Percentiles rank a stretch among this genome's conserved stretches.
Conservation (phyloP, 2,888 invertebrate species). For the Venusia cambrica region DNA sequence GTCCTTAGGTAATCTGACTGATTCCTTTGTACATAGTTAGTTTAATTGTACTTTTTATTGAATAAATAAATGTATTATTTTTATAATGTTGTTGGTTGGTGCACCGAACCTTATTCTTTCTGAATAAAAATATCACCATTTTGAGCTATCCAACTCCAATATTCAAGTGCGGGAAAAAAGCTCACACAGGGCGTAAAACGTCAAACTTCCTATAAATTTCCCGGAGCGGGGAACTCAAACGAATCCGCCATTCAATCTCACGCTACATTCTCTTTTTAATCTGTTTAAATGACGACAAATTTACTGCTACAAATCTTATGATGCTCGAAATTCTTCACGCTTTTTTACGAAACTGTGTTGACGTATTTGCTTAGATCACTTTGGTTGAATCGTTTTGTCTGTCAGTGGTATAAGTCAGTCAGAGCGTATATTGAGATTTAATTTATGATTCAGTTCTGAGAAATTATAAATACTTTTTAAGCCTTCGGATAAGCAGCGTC, state of each 20-base stretch:
- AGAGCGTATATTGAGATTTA: slow-evolving; percentile 4
- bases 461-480: no score
- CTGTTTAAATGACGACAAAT: slow-evolving; percentile 73
- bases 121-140: no score
- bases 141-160: no score
- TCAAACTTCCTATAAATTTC: slow-evolving; percentile 63
- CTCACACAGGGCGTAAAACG: slow-evolving; percentile 39
- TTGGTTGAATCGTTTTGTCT: slow-evolving; percentile 38
- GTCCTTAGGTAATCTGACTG: no score
- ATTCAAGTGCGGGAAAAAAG: slow-evolving; percentile 23
- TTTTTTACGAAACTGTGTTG: slow-evolving; percentile 43
- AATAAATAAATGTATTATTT: no score
- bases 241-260: slow-evolving; percentile 73
- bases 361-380: slow-evolving; percentile 55
- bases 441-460: slow-evolving; percentile 10
- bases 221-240: slow-evolving; percentile 52
- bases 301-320: slow-evolving; percentile 70
- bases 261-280: slow-evolving; percentile 76
- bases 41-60: no score
- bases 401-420: slow-evolving; percentile 35
- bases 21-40: no score
- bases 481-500: no score
- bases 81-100: no score
- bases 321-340: slow-evolving; percentile 48
- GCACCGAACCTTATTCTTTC: no score